Evolutionary conservation across 2,888 invertebrate genomes (phyloP).

Genomic region (Parnassius apollo): DNA sequence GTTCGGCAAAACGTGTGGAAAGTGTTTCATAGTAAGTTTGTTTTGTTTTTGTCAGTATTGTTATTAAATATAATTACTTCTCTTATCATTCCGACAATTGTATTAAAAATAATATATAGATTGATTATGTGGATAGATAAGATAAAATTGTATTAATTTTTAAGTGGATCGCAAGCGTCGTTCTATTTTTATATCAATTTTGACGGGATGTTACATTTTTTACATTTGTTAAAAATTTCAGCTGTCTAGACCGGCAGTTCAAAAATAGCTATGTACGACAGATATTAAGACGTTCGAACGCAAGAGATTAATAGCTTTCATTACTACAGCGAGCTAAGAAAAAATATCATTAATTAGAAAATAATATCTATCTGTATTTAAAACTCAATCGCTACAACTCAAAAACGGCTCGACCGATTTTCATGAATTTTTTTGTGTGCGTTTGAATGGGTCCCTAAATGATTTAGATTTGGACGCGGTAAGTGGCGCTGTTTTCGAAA

Average conservation of each 20-base stretch:
- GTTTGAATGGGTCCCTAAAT: no score
- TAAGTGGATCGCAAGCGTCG: neutral
- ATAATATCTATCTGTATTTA: neutral
- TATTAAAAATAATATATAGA: neutral
- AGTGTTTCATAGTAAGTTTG: neutral
- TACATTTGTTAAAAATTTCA: constrained; percentile 20
- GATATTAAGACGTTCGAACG: constrained; percentile 23
- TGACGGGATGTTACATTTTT: constrained; percentile 18
- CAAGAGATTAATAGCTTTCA: constrained; percentile 17
- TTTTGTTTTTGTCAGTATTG: constrained; percentile 6
- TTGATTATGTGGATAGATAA: no score
- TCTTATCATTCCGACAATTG: neutral
- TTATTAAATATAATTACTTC: neutral
- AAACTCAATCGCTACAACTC: no score
- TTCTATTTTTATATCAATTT: constrained; percentile 12
- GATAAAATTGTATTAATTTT: neutral
- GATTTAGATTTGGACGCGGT: no score
- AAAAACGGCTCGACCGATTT: no score
- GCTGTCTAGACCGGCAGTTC: constrained; percentile 17
- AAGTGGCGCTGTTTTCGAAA: no score
- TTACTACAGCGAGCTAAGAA: neutral
- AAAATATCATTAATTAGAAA: constrained; percentile 3
- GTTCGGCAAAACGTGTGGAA: constrained; percentile 6
- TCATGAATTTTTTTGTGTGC: no score
- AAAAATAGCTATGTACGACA: constrained; percentile 23